phyloP scores from a whole-genome alignment of 2,888 invertebrate genomes.

The Tenthredo distinguenda region DNA sequence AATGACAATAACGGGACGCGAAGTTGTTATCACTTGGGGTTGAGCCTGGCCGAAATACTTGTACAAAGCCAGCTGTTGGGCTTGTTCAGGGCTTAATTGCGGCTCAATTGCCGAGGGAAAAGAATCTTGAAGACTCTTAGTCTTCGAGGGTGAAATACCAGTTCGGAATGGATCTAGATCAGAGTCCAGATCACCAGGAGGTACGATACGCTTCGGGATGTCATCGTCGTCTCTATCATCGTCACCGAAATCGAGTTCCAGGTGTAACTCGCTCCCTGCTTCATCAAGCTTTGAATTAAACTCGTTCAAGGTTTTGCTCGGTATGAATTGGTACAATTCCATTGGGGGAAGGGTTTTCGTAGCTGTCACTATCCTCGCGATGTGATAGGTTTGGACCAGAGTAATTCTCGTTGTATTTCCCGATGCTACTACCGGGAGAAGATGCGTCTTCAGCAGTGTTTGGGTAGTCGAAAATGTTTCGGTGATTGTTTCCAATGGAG shows the following conservation, averaged over 20 bases:
- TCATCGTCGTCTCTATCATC: conserved; percentile 83
- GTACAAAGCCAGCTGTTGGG: conserved; percentile 87
- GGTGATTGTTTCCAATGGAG: conserved; percentile 92
- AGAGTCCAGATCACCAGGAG: conserved; percentile 82
- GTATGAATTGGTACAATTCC: conserved; percentile 92
- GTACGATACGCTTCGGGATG: conserved; percentile 77
- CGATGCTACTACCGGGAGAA: conserved; percentile 89
- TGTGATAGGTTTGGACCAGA: conserved; percentile 92
- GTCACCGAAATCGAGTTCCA: conserved; percentile 92
- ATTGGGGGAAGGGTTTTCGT: conserved; percentile 94
- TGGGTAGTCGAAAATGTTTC: conserved; percentile 96
- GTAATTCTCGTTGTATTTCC: conserved; percentile 89
- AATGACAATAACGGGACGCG: conserved; percentile 87
- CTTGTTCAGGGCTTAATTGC: conserved; percentile 84
- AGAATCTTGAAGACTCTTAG: conserved; percentile 77
- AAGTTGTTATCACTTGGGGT: conserved; percentile 87
- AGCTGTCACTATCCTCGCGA: conserved; percentile 92
- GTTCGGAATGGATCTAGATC: conserved; percentile 87
- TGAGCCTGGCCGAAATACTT: conserved; percentile 83
- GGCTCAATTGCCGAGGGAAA: conserved; percentile 54
- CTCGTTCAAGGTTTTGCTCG: conserved; percentile 92
- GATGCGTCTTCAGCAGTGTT: conserved; percentile 92
- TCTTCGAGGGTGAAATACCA: conserved; percentile 79
- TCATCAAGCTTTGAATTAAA: conserved; percentile 93
- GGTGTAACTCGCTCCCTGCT: conserved; percentile 92